A percentile compares a stretch with the other conserved stretches of the same genome.
Evolutionary conservation across 2,113 vertebrate species (phyloP).

Genomic region (Tupaia tana): DNA sequence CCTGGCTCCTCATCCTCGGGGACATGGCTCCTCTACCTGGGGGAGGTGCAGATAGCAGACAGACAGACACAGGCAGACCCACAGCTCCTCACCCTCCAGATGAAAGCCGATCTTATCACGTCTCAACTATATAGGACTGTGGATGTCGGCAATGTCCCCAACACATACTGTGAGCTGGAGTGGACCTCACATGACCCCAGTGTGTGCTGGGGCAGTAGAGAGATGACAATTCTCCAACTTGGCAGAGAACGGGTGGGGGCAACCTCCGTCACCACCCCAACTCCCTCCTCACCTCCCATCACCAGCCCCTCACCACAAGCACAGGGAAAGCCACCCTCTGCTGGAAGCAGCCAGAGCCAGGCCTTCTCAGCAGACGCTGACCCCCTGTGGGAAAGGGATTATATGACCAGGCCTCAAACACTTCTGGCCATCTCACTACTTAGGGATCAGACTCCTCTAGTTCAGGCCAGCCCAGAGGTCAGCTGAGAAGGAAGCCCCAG

Average conservation of each 20-base stretch:
- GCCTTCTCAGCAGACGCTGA: not conserved
- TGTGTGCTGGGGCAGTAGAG: not conserved
- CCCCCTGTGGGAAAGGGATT: not conserved
- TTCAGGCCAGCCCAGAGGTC: not conserved
- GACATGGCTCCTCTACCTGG: too few species aligned
- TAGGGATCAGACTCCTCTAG: not conserved
- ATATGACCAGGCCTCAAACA: not conserved
- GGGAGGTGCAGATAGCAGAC: not conserved
- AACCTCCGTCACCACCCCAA: not conserved
- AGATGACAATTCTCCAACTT: not conserved
- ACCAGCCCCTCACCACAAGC: rapidly evolving
- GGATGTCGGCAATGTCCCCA: not conserved
- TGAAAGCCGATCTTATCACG: rapidly evolving
- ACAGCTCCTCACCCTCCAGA: not conserved
- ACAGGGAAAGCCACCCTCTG: not conserved
- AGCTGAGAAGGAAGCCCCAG: not conserved
- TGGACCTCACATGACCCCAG: not conserved
- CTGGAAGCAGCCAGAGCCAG: rapidly evolving
- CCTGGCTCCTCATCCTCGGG: not conserved
- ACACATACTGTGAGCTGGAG: rapidly evolving
- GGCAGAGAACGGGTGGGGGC: too few species aligned
- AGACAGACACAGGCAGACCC: not conserved
- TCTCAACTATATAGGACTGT: not conserved
- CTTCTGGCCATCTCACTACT: not conserved
- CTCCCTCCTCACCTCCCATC: not conserved